Evolutionary conservation across 2,888 invertebrate genomes (phyloP).

Genomic region (Leptothorax acervorum): DNA sequence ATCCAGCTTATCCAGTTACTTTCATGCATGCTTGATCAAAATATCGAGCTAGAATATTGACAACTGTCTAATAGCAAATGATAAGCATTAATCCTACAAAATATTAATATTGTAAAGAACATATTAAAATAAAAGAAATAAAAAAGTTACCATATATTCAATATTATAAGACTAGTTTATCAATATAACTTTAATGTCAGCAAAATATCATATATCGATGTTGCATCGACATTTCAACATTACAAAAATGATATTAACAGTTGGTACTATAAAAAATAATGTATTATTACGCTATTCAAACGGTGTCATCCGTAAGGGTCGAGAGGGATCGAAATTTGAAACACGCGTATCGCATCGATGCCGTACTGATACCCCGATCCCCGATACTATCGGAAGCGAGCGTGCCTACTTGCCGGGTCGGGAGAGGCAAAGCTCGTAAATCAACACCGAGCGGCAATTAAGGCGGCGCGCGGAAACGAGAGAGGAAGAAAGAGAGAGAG

Average conservation of each 20-base stretch:
- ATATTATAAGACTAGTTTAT: background rate
- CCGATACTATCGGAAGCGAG: slow-evolving; percentile 4
- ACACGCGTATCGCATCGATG: background rate
- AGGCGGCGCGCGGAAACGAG: slow-evolving; percentile 26
- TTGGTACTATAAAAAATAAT: background rate
- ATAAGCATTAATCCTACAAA: background rate
- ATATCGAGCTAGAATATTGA: slow-evolving; percentile 2
- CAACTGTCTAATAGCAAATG: background rate
- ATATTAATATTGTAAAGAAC: background rate
- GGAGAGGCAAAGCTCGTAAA: slow-evolving; percentile 26
- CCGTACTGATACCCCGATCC: background rate
- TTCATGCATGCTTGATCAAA: background rate
- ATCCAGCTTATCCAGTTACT: slow-evolving; percentile 37
- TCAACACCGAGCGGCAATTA: slow-evolving; percentile 40
- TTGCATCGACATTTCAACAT: background rate
- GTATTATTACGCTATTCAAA: background rate
- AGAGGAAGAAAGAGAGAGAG: background rate
- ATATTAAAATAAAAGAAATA: too few species aligned
- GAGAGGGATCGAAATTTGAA: background rate
- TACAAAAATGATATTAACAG: background rate
- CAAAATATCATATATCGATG: background rate
- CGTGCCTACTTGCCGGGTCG: slow-evolving; percentile 7
- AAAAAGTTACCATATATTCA: background rate
- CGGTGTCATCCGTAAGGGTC: background rate
- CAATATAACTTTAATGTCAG: background rate